Evolutionary conservation across 2,113 vertebrate genomes (phyloP).

Genomic region (Crotalus helleri): DNA sequence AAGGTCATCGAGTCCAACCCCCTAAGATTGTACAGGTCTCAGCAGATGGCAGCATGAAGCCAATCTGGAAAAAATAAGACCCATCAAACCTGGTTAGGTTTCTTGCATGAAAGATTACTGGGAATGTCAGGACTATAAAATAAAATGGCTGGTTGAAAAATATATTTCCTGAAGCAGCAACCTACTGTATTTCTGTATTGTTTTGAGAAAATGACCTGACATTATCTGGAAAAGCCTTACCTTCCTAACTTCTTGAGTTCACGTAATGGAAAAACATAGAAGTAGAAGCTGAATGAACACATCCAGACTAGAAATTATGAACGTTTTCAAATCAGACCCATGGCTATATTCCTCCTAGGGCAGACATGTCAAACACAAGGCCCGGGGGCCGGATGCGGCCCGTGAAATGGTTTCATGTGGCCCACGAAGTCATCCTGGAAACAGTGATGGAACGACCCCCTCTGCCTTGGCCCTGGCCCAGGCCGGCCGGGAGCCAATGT

Average conservation of each 20-base stretch:
- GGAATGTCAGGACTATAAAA: neutral
- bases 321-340: neutral
- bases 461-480: too few relatives aligned
- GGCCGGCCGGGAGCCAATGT: too few relatives aligned
- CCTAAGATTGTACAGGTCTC: neutral
- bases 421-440: too few relatives aligned
- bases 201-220: neutral
- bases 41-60: neutral
- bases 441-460: too few relatives aligned
- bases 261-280: neutral
- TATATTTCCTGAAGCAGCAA: neutral
- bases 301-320: neutral
- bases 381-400: too few relatives aligned
- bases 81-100: neutral
- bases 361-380: too few relatives aligned
- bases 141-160: neutral
- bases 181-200: neutral
- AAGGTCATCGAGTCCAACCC: too few relatives aligned
- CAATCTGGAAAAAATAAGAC: neutral
- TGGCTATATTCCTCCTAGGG: neutral
- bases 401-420: too few relatives aligned
- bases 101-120: neutral
- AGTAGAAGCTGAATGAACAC: neutral
- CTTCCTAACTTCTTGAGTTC: neutral
- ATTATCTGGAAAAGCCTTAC: neutral